A percentile compares a stretch with the other conserved stretches of the same genome.
These are phyloP conservation scores for Neoascia interrupta DNA, from an alignment of 2,888 invertebrate genomes.

Conservation along the genomic window DNA sequence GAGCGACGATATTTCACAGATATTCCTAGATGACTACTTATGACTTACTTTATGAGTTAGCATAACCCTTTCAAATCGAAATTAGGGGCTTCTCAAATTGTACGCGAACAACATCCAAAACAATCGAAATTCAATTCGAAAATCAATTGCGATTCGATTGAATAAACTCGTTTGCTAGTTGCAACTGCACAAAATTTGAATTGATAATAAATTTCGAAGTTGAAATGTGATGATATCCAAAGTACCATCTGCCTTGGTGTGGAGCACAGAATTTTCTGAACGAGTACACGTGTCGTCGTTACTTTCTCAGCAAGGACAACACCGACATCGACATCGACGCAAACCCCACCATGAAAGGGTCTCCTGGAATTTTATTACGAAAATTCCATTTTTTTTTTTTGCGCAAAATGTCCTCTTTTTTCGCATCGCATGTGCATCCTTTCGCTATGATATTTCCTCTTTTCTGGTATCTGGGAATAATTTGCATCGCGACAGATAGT, in stretches of 20 bases:
- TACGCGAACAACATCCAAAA: slow-evolving; percentile 1
- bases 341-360: neutral
- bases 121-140: no score
- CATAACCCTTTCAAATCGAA: no score
- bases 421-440: slow-evolving; percentile 24
- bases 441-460: slow-evolving; percentile 30
- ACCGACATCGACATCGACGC: neutral
- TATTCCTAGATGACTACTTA: no score
- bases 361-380: slow-evolving; percentile 40
- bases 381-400: slow-evolving; percentile 29
- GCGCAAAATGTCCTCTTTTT: slow-evolving; percentile 2
- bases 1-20: no score
- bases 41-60: no score
- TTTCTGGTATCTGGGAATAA: slow-evolving; percentile 46
- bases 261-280: slow-evolving; percentile 46
- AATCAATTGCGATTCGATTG: no score
- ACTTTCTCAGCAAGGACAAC: neutral
- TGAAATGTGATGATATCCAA: slow-evolving; percentile 47
- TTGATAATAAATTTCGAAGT: slow-evolving; percentile 63
- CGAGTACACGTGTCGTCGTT: slow-evolving; percentile 54
- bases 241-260: slow-evolving; percentile 47
- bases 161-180: slow-evolving; percentile 37
- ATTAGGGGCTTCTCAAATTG: no score
- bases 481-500: slow-evolving; percentile 63
- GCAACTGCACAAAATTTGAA: slow-evolving; percentile 37